Evolutionary conservation across 1,140 invertebrate species (phyloP).

Genomic region (Atopsyche davidsoni): DNA sequence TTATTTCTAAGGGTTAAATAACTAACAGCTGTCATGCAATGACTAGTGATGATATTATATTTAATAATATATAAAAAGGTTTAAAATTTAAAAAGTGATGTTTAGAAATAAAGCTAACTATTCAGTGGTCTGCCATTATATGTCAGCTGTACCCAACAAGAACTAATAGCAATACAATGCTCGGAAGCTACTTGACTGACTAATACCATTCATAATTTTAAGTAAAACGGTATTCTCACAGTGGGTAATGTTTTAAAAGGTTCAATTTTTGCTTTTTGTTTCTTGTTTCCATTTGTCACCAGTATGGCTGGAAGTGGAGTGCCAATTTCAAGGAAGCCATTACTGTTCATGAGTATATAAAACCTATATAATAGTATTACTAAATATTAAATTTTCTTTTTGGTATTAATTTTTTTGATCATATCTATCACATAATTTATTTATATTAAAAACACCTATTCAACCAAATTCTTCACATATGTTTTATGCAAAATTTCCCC

Average conservation of each 20-base stretch:
- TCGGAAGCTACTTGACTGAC: no score
- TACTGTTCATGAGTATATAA: constrained; percentile 56
- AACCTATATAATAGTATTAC: constrained; percentile 45
- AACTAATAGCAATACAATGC: no score
- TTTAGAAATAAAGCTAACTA: no score
- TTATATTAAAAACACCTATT: constrained; percentile 27
- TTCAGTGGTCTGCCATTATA: no score
- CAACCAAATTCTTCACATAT: constrained; percentile 22
- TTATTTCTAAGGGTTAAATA: no score
- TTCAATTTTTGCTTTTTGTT: constrained; percentile 47
- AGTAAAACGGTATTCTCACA: neutral
- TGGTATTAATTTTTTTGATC: constrained; percentile 43
- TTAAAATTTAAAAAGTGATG: no score
- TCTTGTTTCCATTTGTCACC: constrained; percentile 39
- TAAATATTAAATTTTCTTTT: constrained; percentile 40
- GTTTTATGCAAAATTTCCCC: constrained; percentile 15
- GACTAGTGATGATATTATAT: no score
- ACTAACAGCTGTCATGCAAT: no score
- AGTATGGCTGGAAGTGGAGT: constrained; percentile 92
- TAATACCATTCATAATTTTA: neutral
- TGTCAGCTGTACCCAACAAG: no score
- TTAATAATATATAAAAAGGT: no score
- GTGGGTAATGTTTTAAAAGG: constrained; percentile 8
- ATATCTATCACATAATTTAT: constrained; percentile 33
- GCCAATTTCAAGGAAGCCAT: constrained; percentile 92